Percentiles rank a stretch among this genome's conserved stretches.
phyloP scores from a whole-genome alignment of 2,113 vertebrate genomes.

The Cygnus atratus region DNA sequence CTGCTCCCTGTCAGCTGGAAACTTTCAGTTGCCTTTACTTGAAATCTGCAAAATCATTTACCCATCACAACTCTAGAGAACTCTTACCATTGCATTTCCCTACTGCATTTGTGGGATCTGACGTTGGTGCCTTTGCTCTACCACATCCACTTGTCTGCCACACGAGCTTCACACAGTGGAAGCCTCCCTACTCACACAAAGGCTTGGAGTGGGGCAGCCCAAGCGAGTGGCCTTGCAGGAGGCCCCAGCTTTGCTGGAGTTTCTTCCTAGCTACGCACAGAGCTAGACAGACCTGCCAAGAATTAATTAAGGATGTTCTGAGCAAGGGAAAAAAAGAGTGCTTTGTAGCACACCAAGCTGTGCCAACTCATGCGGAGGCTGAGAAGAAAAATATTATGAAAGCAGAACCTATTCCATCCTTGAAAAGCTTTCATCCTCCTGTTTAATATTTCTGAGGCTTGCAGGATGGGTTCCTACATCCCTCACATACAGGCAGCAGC shows the following conservation, averaged over 20 bases:
- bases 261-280: neutral
- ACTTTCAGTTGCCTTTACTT: neutral
- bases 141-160: neutral
- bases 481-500: rapidly evolving
- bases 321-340: neutral
- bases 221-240: neutral
- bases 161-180: rapidly evolving
- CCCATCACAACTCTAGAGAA: neutral
- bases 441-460: neutral
- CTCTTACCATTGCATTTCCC: neutral
- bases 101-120: rapidly evolving
- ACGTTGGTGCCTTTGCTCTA: rapidly evolving
- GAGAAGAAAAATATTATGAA: conserved; percentile 37
- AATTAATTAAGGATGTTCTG: conserved; percentile 38
- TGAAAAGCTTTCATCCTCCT: neutral
- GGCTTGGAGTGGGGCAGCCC: neutral
- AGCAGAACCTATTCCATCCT: neutral
- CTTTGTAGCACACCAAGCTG: neutral
- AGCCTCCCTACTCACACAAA: rapidly evolving
- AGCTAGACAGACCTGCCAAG: neutral
- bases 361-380: neutral
- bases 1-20: neutral
- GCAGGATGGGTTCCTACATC: neutral
- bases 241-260: conserved; percentile 23
- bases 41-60: neutral